Evolutionary conservation across 2,797 vertebrate species (phyloP).

Genomic region (Garrulus glandarius): DNA sequence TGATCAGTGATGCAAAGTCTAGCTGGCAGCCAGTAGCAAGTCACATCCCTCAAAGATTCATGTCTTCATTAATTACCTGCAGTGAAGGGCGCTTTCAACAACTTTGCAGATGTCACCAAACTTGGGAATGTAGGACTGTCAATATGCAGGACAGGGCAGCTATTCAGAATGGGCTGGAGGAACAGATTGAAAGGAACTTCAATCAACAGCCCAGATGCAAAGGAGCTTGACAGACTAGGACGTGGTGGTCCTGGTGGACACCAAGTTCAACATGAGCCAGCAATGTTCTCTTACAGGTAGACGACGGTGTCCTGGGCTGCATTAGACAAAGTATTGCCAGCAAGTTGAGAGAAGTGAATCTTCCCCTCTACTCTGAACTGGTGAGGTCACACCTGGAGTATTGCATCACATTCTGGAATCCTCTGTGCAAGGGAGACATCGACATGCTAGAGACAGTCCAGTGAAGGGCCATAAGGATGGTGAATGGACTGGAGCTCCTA

Average conservation of each 20-base stretch:
- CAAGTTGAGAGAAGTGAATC: not conserved
- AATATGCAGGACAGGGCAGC: not conserved
- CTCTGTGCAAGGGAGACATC: too few species aligned
- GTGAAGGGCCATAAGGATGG: too few species aligned
- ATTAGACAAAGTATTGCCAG: not conserved
- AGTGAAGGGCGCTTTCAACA: not conserved
- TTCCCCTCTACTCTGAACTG: not conserved
- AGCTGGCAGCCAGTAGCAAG: not conserved
- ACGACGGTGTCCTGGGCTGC: not conserved
- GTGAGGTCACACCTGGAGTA: not conserved
- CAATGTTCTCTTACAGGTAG: too few species aligned
- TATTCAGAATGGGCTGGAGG: not conserved
- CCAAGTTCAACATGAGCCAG: not conserved
- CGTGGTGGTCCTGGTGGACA: fast-evolving
- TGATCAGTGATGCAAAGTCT: not conserved
- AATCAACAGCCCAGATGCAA: not conserved
- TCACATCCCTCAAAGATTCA: not conserved
- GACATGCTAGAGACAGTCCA: not conserved
- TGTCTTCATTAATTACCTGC: not conserved
- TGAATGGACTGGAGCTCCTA: not conserved
- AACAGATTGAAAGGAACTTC: not conserved
- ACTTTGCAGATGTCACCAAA: not conserved
- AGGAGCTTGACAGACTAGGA: not conserved
- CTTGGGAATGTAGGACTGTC: not conserved
- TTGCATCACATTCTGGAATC: not conserved